Conservation (phyloP, 2,888 invertebrate species). For the Eupithecia vulgata region DNA sequence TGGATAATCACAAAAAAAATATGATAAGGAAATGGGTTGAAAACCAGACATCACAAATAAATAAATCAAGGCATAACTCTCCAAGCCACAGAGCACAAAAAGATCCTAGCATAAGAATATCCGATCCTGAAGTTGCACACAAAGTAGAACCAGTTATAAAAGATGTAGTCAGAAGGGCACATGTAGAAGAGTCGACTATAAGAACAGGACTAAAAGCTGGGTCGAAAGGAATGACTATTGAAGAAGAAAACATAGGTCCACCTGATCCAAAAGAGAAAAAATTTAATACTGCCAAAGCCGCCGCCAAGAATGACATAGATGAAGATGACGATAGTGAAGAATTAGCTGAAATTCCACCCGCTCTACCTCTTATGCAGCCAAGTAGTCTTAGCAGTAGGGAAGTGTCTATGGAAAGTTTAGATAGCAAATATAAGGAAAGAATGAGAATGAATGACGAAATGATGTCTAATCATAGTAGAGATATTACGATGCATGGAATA, state of each 20-base stretch:
- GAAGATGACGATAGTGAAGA: slow-evolving; percentile 92
- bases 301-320: slow-evolving; percentile 80
- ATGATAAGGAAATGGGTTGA: slow-evolving; percentile 98
- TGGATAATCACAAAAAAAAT: slow-evolving; percentile 96
- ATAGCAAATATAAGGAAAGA: slow-evolving; percentile 89
- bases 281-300: slow-evolving; percentile 61
- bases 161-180: slow-evolving; percentile 81
- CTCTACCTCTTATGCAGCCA: slow-evolving; percentile 90
- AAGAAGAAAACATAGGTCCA: slow-evolving; percentile 77
- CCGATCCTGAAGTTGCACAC: slow-evolving; percentile 62
- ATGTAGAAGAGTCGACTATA: slow-evolving; percentile 85
- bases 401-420: slow-evolving; percentile 92
- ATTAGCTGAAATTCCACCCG: slow-evolving; percentile 91
- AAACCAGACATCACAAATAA: slow-evolving; percentile 93
- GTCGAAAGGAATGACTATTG: slow-evolving; percentile 77
- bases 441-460: slow-evolving; percentile 85
- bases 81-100: slow-evolving; percentile 74
- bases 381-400: slow-evolving; percentile 89
- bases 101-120: slow-evolving; percentile 58
- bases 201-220: slow-evolving; percentile 85
- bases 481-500: slow-evolving; percentile 78
- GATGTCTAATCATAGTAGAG: slow-evolving; percentile 83
- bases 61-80: slow-evolving; percentile 85
- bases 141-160: slow-evolving; percentile 78
- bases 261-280: slow-evolving; percentile 68